Evolutionary conservation across 2,113 vertebrate genomes (phyloP).

Genomic region (Embiotoca jacksoni): DNA sequence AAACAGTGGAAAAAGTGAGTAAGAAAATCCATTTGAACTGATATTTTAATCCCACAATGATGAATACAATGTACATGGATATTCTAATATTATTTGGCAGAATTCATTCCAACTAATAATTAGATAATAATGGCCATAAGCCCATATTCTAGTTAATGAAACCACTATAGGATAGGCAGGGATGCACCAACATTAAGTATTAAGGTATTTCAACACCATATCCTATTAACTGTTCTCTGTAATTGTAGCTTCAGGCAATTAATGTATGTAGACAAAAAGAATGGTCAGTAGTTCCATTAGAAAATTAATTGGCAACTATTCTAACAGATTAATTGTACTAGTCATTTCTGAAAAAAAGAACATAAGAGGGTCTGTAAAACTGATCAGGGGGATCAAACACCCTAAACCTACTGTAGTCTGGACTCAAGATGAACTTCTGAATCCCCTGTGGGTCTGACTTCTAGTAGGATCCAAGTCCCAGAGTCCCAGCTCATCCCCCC

Average conservation of each 20-base stretch:
- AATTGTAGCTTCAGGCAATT: not conserved
- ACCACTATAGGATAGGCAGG: not conserved
- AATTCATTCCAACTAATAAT: not conserved
- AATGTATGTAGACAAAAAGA: not conserved
- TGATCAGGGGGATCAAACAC: slow-evolving; percentile 4
- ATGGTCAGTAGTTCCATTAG: not conserved
- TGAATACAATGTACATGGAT: not conserved
- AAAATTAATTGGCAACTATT: not conserved
- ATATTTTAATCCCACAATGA: slow-evolving; percentile 7
- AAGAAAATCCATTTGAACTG: not conserved
- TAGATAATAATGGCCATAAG: not conserved
- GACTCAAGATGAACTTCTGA: slow-evolving; percentile 28
- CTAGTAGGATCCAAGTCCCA: slow-evolving; percentile 28
- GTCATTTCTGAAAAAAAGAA: not conserved
- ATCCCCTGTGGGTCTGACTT: slow-evolving; percentile 23
- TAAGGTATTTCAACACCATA: not conserved
- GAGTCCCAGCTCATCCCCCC: slow-evolving; percentile 37
- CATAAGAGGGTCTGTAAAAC: not conserved
- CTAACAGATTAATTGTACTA: not conserved
- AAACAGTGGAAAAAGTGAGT: slow-evolving; percentile 43
- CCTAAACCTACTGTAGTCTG: not conserved
- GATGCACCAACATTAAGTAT: not conserved
- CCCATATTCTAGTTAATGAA: not conserved
- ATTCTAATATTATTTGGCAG: not conserved
- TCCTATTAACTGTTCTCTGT: not conserved